A percentile compares a stretch with the other conserved stretches of the same genome.
phyloP scores from a whole-genome alignment of 2,113 vertebrate species.

The Ahaetulla prasina region DNA sequence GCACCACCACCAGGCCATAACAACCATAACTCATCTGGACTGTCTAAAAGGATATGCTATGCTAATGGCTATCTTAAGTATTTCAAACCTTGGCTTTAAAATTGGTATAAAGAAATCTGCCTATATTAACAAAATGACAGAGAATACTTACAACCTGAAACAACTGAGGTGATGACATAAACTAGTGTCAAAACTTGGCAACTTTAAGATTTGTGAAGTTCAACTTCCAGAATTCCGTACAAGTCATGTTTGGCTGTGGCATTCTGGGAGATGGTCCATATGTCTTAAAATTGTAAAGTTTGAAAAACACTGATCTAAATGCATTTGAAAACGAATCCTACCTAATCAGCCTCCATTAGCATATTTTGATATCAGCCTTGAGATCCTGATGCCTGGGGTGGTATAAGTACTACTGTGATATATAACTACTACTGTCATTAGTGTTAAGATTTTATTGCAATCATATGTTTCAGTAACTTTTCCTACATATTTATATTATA shows the following conservation, averaged over 20 bases:
- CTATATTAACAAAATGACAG: background rate
- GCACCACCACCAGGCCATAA: background rate
- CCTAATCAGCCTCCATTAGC: background rate
- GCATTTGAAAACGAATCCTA: background rate
- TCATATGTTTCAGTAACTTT: background rate
- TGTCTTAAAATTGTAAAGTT: background rate
- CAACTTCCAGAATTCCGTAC: background rate
- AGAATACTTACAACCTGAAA: background rate
- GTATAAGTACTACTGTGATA: background rate
- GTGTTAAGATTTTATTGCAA: background rate
- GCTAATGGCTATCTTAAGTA: background rate
- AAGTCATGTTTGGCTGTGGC: background rate
- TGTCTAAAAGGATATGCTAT: background rate
- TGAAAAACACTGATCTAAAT: background rate
- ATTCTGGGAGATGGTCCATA: background rate
- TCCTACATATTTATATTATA: background rate
- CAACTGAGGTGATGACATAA: background rate
- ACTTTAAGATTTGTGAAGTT: background rate
- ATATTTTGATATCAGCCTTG: background rate
- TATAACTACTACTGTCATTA: background rate
- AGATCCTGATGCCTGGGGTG: background rate
- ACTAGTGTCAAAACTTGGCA: background rate
- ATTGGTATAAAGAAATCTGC: background rate
- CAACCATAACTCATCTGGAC: background rate
- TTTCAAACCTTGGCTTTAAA: background rate